Conservation (phyloP, 1,140 invertebrate species). For the Druon quercuslanigerum region DNA sequence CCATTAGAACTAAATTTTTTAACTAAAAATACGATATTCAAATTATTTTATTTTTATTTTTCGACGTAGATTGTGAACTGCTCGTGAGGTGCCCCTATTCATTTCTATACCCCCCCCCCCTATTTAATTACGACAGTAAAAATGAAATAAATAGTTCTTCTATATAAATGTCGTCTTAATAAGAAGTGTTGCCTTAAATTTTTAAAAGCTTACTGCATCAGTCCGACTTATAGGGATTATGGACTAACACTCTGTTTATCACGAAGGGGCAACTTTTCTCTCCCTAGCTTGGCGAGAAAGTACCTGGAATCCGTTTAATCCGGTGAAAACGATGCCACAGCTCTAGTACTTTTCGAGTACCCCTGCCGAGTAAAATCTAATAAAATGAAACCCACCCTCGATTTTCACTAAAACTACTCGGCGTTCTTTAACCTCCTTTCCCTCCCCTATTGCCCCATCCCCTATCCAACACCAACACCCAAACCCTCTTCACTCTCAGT, state of each 20-base stretch:
- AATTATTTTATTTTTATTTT: too few relatives aligned
- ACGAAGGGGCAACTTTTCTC: neutral
- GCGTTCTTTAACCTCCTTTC: slow-evolving; percentile 21
- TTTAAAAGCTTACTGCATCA: slow-evolving; percentile 4
- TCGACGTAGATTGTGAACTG: too few relatives aligned
- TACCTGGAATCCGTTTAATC: slow-evolving; percentile 25
- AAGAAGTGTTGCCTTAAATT: neutral
- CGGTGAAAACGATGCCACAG: slow-evolving; percentile 27
- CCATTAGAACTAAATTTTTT: too few relatives aligned
- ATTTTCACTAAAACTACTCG: slow-evolving; percentile 19
- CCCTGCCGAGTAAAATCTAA: slow-evolving; percentile 9
- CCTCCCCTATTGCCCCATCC: neutral
- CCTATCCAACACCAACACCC: neutral
- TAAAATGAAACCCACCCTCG: slow-evolving; percentile 10
- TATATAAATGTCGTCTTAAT: too few relatives aligned
- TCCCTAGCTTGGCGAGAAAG: neutral
- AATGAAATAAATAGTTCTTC: too few relatives aligned
- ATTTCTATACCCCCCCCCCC: too few relatives aligned
- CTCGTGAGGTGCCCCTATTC: too few relatives aligned
- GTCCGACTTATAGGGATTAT: neutral
- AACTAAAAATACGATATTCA: too few relatives aligned
- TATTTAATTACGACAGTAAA: too few relatives aligned
- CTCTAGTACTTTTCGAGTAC: slow-evolving; percentile 15
- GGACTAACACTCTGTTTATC: slow-evolving; percentile 23
- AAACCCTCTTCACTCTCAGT: neutral